Percentiles rank a stretch among this genome's conserved stretches.
Conservation (phyloP, 2,888 invertebrate species). For the Macrosoma leucophasiata region DNA sequence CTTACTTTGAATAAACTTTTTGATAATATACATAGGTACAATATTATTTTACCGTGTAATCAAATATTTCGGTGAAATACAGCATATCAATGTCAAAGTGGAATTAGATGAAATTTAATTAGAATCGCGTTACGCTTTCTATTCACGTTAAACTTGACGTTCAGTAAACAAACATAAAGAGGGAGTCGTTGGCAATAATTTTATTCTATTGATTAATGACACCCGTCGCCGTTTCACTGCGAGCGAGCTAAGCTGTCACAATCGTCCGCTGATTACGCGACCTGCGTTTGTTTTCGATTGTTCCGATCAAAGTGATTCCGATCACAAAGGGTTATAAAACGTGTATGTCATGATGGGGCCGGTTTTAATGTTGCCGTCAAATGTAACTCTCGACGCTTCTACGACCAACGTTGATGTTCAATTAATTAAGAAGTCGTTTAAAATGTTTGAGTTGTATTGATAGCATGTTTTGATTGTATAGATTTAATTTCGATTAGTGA, state of each 20-base stretch:
- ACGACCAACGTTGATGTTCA: too few species aligned
- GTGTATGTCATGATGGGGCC: slow-evolving; percentile 46
- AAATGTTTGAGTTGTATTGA: too few species aligned
- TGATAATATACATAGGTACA: too few species aligned
- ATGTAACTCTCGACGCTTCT: slow-evolving; percentile 47
- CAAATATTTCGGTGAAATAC: neutral
- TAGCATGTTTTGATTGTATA: too few species aligned
- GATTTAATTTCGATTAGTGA: too few species aligned
- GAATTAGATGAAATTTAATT: slow-evolving; percentile 4
- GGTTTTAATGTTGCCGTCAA: slow-evolving; percentile 44
- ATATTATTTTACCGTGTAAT: slow-evolving; percentile 17
- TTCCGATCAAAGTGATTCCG: slow-evolving; percentile 60
- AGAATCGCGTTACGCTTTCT: neutral
- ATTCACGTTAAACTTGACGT: too few species aligned
- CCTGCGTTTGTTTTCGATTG: slow-evolving; percentile 49
- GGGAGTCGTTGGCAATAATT: too few species aligned
- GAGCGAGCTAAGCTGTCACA: slow-evolving; percentile 32
- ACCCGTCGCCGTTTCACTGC: slow-evolving; percentile 7
- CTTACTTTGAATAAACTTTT: too few species aligned
- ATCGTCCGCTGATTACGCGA: slow-evolving; percentile 49
- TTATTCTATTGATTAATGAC: slow-evolving; percentile 30
- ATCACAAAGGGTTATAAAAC: slow-evolving; percentile 64
- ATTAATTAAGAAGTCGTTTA: too few species aligned
- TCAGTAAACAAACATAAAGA: too few species aligned
- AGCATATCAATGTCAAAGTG: slow-evolving; percentile 2